phyloP scores from a whole-genome alignment of 2,113 vertebrate genomes.

The Myotis davidii region DNA sequence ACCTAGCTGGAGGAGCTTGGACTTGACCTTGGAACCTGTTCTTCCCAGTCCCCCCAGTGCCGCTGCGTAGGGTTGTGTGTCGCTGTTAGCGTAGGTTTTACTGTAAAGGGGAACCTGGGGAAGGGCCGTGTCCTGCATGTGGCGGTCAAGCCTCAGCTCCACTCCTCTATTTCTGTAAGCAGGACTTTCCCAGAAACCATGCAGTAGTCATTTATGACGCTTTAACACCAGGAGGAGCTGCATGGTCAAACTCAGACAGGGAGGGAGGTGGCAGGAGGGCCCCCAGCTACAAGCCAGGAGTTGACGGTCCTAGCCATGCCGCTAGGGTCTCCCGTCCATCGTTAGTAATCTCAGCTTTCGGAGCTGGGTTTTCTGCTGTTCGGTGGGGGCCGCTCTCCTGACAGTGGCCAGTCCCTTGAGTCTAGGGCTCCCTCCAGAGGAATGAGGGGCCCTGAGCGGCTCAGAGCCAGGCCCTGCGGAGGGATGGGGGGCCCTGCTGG shows the following conservation, averaged over 20 bases:
- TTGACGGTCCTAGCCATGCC: background rate
- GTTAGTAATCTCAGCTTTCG: background rate
- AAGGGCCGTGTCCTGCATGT: background rate
- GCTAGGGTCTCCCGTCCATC: background rate
- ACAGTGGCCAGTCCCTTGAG: background rate
- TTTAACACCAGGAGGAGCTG: background rate
- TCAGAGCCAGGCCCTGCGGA: background rate
- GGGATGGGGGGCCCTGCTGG: background rate
- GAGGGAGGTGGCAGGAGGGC: background rate
- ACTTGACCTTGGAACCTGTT: background rate
- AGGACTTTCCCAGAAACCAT: background rate
- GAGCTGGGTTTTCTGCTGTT: background rate
- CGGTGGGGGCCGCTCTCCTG: background rate
- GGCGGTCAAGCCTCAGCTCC: background rate
- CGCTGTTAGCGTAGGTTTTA: background rate
- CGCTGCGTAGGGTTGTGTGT: background rate
- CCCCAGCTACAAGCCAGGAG: background rate
- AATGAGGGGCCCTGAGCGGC: background rate
- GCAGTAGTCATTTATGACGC: background rate
- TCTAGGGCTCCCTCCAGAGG: background rate
- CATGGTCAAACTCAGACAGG: background rate
- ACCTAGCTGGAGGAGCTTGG: background rate
- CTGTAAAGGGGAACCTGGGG: background rate
- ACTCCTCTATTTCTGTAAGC: conserved; percentile 39
- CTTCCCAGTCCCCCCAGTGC: background rate